phyloP scores from a whole-genome alignment of 2,113 vertebrate species.

The Naja naja region DNA sequence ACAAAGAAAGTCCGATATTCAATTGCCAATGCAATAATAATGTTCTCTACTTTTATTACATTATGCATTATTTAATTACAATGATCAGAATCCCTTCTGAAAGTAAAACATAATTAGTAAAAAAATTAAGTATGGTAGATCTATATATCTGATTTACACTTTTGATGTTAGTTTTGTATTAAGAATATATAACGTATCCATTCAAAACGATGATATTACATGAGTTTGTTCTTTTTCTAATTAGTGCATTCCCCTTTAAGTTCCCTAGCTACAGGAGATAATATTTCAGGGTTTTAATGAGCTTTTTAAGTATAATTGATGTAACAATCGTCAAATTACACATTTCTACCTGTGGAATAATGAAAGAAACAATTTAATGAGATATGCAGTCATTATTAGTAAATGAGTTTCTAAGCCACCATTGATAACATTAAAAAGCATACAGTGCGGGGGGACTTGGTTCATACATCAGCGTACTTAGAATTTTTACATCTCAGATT shows the following conservation, averaged over 20 bases:
- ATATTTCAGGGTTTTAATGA: constrained; percentile 85
- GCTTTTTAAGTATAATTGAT: constrained; percentile 85
- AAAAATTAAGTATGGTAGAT: constrained; percentile 83
- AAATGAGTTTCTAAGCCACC: constrained; percentile 80
- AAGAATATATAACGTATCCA: constrained; percentile 85
- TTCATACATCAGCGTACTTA: constrained; percentile 61
- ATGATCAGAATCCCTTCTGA: constrained; percentile 77
- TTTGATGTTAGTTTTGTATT: constrained; percentile 86
- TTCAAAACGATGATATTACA: constrained; percentile 80
- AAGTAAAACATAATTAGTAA: constrained; percentile 82
- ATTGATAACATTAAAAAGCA: constrained; percentile 81
- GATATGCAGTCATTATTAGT: constrained; percentile 84
- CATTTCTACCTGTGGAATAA: constrained; percentile 84
- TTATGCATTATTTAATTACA: constrained; percentile 87
- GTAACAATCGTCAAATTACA: constrained; percentile 81
- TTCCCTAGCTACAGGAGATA: constrained; percentile 76
- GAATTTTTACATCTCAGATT: constrained; percentile 45
- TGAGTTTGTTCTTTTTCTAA: constrained; percentile 84
- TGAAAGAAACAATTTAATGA: constrained; percentile 83
- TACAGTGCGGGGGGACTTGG: constrained; percentile 63
- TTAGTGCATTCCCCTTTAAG: constrained; percentile 81
- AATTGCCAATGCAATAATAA: constrained; percentile 81
- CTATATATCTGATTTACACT: constrained; percentile 87
- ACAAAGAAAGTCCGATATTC: constrained; percentile 67
- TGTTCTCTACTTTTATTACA: constrained; percentile 78